Percentiles rank a stretch among this genome's conserved stretches.
Conservation (phyloP, 2,888 invertebrate genomes). For the Polydrusus pterygomalis region DNA sequence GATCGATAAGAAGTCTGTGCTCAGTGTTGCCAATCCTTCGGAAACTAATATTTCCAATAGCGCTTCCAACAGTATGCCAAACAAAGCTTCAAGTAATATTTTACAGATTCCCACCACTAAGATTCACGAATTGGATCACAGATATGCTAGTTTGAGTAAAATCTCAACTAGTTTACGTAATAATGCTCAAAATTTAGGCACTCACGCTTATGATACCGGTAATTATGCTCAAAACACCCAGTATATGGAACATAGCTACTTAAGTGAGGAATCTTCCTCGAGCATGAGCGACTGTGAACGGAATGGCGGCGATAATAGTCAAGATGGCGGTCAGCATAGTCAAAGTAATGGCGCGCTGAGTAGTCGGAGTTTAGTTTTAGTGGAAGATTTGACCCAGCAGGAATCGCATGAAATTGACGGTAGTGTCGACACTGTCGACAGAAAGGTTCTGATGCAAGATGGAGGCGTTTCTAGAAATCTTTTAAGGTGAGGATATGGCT, state of each 20-base stretch:
- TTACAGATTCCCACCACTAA: background rate
- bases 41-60: background rate
- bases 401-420: background rate
- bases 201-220: too few relatives aligned
- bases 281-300: slow-evolving; percentile 19
- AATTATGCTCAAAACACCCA: background rate
- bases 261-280: slow-evolving; percentile 29
- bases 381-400: slow-evolving; percentile 9
- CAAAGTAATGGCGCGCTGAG: background rate
- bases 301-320: background rate
- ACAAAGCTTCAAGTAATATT: background rate
- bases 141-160: slow-evolving; percentile 4
- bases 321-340: background rate
- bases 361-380: slow-evolving; percentile 7
- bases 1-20: background rate
- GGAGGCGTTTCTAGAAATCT: slow-evolving; percentile 12
- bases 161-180: background rate
- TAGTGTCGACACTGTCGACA: background rate
- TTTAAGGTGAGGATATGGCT: slow-evolving; percentile 21
- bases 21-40: background rate
- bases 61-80: background rate
- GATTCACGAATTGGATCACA: slow-evolving; percentile 1
- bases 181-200: background rate
- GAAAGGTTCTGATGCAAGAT: background rate
- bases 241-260: slow-evolving; percentile 24